Conservation (phyloP, 2,797 vertebrate genomes). For the Mus minutoides region DNA sequence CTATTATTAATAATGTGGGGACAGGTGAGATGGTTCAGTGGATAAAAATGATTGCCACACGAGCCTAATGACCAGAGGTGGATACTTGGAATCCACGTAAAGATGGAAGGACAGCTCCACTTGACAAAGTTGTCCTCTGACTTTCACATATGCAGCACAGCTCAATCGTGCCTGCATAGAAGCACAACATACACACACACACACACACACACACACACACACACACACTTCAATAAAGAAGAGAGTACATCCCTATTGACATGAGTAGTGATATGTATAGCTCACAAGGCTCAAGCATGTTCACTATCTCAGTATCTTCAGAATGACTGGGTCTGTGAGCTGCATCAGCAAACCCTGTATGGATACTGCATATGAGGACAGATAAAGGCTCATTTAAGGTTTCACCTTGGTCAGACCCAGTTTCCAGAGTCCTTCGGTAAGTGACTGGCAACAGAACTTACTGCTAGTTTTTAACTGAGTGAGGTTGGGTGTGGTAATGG, state of each 20-base stretch:
- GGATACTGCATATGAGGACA: neutral
- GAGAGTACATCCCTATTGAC: neutral
- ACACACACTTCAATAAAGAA: neutral
- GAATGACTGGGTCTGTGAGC: neutral
- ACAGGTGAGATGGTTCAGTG: neutral
- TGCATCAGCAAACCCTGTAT: neutral
- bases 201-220: neutral
- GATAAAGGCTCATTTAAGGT: neutral
- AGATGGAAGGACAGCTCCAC: neutral
- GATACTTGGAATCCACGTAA: too few relatives aligned
- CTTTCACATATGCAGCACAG: neutral
- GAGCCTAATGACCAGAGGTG: neutral
- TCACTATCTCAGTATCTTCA: neutral
- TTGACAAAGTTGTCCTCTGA: neutral
- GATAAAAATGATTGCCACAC: neutral
- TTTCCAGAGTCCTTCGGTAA: neutral
- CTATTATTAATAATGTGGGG: neutral
- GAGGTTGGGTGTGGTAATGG: neutral
- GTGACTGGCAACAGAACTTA: neutral
- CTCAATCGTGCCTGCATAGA: too few relatives aligned
- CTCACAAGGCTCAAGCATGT: neutral
- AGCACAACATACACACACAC: neutral
- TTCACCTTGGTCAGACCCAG: neutral
- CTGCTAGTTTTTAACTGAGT: neutral
- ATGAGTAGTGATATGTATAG: neutral